phyloP scores from a whole-genome alignment of 2,888 invertebrate species.

The Dioctria rufipes region DNA sequence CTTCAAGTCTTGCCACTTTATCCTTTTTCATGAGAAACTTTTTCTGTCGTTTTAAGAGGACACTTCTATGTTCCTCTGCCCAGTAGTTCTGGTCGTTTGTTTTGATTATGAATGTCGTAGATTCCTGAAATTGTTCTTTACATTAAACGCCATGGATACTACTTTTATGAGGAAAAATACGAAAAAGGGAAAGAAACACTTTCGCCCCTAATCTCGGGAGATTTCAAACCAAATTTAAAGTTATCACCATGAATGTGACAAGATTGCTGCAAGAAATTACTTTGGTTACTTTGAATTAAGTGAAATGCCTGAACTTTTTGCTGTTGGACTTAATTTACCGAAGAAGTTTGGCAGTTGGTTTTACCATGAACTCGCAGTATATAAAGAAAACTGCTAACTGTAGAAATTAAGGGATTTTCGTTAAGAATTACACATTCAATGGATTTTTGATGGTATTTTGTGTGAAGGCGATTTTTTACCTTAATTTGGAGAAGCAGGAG shows the following conservation, averaged over 20 bases:
- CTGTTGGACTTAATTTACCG: background rate
- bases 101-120: slow-evolving; percentile 51
- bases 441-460: too few species aligned
- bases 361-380: too few species aligned
- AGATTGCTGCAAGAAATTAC: slow-evolving; percentile 15
- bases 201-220: slow-evolving; percentile 30
- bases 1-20: slow-evolving; percentile 52
- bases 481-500: too few species aligned
- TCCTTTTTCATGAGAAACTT: slow-evolving; percentile 39
- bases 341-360: background rate
- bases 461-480: too few species aligned
- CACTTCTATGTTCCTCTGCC: slow-evolving; percentile 31
- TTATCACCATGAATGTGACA: slow-evolving; percentile 41
- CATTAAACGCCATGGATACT: slow-evolving; percentile 40
- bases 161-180: slow-evolving; percentile 44
- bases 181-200: slow-evolving; percentile 14
- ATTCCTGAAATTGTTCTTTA: slow-evolving; percentile 38
- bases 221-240: slow-evolving; percentile 46
- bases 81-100: slow-evolving; percentile 47
- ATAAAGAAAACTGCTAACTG: too few species aligned
- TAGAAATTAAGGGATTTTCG: too few species aligned
- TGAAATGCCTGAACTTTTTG: slow-evolving; percentile 10
- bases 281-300: slow-evolving; percentile 8
- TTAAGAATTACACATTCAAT: too few species aligned
- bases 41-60: slow-evolving; percentile 48